Base-by-base conservation (phyloP, 2,888 invertebrate species). In the Caenorhabditis sulstoni region DNA sequence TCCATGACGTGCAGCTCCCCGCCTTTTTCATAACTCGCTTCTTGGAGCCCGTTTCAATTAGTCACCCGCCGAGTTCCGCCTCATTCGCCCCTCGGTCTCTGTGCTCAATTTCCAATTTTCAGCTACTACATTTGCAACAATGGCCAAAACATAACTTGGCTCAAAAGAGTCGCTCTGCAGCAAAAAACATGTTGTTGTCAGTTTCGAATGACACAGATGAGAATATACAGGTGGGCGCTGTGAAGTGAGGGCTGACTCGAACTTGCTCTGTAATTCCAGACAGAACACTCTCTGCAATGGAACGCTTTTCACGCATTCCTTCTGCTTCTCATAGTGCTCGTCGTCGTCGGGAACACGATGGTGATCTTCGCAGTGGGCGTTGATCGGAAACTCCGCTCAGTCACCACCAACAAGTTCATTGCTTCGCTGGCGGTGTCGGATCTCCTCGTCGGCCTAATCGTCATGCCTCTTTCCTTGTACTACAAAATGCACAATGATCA, bases 351-450 rank as follows among this genome's bases (percentile, higher is more conserved):
- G 16, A 84, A 84, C 55, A 57, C 76, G 23, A 68, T 84, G 70
- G 84, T 84, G 37, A 83, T 84, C 18, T 70, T 83, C 44, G 84
- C 84, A 7, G 86, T 86, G 44, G 57, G 83, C 8, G 75, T 83
- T 9, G 86, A 86, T 57, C 44, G 81, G 16, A 86, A 86, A 64
- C 65, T 86, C 4, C 77, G 86, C 14, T 76, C 81, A 0, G 84
- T 86, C 16, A 86, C 86, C 9, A 86, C 86, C n/a, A 86, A 86
- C 68, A 85, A 86, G 68, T 86, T 86, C 64, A 85, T 86, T 29
- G 86, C 86, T 39, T 83, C 83, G 49, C 55, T 87, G 53, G 87
- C 87, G 9, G 78, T 86, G 11, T 84, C 86, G 45, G 87, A 87
- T 81, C 80, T 87, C 45, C 80, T 87, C 12, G 84, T 87, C 20